These are phyloP conservation scores for Sebastes dallii DNA, from an alignment of 2,797 vertebrate genomes.

Conservation along the genomic window DNA sequence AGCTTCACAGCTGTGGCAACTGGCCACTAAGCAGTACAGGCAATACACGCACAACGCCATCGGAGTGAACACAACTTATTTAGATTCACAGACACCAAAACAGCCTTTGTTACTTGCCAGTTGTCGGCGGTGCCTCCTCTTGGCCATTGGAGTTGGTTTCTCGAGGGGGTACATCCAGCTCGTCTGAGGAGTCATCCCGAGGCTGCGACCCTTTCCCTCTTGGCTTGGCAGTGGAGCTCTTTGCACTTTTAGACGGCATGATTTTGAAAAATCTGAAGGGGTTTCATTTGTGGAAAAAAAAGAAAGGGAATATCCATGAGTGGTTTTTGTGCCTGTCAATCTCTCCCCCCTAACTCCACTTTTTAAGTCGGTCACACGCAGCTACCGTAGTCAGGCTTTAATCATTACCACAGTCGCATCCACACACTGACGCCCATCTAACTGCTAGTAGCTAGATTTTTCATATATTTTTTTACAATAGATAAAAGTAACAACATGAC, in stretches of 20 bases:
- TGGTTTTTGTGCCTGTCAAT: slow-evolving; percentile 72
- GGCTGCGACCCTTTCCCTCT: slow-evolving; percentile 82
- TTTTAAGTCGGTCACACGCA: slow-evolving; percentile 63
- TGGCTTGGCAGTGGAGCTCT: slow-evolving; percentile 83
- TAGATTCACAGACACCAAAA: slow-evolving; percentile 78
- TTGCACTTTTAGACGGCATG: slow-evolving; percentile 90
- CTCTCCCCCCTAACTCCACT: slow-evolving; percentile 51
- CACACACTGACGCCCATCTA: slow-evolving; percentile 42
- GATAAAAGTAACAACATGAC: background rate
- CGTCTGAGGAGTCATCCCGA: slow-evolving; percentile 82
- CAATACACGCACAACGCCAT: slow-evolving; percentile 69
- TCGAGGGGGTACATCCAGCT: slow-evolving; percentile 79
- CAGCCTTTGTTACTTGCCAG: slow-evolving; percentile 84
- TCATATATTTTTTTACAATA: background rate
- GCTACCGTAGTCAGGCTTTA: slow-evolving; percentile 64
- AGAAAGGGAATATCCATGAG: slow-evolving; percentile 59
- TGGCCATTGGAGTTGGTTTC: slow-evolving; percentile 75
- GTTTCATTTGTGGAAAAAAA: slow-evolving; percentile 45
- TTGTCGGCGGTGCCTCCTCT: slow-evolving; percentile 79
- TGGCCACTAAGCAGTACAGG: slow-evolving; percentile 56
- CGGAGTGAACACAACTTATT: slow-evolving; percentile 76
- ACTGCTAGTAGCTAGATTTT: slow-evolving; percentile 18
- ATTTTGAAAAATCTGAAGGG: slow-evolving; percentile 78
- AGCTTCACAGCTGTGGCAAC: slow-evolving; percentile 61
- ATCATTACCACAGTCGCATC: slow-evolving; percentile 61